phyloP scores from a whole-genome alignment of 2,888 invertebrate genomes.

The Stenoptilia bipunctidactyla region DNA sequence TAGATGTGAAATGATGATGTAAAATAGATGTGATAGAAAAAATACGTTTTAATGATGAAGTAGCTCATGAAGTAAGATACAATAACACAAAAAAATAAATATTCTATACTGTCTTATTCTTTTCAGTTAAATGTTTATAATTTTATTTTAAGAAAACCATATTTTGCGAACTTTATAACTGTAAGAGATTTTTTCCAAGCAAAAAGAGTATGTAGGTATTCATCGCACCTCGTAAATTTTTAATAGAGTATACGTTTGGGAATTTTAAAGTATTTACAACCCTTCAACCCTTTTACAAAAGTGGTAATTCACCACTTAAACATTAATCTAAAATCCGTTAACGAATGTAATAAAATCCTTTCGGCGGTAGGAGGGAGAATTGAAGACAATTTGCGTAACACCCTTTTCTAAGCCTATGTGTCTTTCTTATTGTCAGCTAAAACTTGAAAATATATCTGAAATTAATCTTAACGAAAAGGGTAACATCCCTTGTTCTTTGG shows the following conservation, averaged over 20 bases:
- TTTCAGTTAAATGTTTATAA: too few relatives aligned
- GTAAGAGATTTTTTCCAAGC: too few relatives aligned
- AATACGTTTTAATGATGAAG: too few relatives aligned
- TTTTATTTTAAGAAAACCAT: too few relatives aligned
- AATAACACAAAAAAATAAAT: too few relatives aligned
- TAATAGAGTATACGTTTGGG: neutral
- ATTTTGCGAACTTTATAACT: too few relatives aligned
- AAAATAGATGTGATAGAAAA: too few relatives aligned
- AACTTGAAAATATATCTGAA: conserved; percentile 62
- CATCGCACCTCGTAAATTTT: too few relatives aligned
- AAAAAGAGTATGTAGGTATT: too few relatives aligned
- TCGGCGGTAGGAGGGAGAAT: conserved; percentile 36
- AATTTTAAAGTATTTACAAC: neutral
- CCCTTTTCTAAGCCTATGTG: conserved; percentile 61
- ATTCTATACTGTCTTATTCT: too few relatives aligned
- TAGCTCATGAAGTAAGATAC: too few relatives aligned
- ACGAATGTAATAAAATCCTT: conserved; percentile 66
- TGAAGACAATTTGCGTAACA: conserved; percentile 65
- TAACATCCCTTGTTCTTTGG: conserved; percentile 27
- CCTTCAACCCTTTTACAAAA: conserved; percentile 16
- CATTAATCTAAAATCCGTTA: conserved; percentile 64
- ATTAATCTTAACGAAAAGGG: conserved; percentile 67
- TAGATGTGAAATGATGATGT: too few relatives aligned
- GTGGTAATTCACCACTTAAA: conserved; percentile 30
- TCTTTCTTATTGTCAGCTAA: conserved; percentile 69